phyloP scores from a whole-genome alignment of 37 sponge, comb jelly and placozoan genomes.

The Bolinopsis microptera region DNA sequence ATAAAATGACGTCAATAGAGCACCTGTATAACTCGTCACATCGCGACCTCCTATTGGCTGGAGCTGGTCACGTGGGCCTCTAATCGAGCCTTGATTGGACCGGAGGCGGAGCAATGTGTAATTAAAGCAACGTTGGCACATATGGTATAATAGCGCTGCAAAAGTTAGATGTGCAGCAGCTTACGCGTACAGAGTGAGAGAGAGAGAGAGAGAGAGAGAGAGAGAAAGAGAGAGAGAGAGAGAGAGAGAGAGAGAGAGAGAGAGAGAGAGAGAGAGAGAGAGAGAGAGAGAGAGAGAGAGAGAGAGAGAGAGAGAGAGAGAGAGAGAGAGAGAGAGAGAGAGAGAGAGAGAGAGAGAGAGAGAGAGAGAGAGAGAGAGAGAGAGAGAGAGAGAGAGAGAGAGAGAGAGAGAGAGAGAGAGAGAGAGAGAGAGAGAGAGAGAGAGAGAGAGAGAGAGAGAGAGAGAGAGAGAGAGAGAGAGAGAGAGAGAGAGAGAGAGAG shows the following conservation, averaged over 20 bases:
- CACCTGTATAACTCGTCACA: slow-evolving; percentile 12
- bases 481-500: not conserved
- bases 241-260: not conserved
- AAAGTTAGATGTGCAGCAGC: not conserved
- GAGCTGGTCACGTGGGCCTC: not conserved
- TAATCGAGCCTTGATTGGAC: not conserved
- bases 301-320: not conserved
- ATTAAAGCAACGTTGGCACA: slow-evolving; percentile 29
- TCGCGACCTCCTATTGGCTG: not conserved
- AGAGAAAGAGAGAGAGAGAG: not conserved
- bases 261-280: not conserved
- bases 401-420: not conserved
- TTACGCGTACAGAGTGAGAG: not conserved
- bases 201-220: not conserved
- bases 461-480: not conserved
- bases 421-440: not conserved
- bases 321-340: not conserved
- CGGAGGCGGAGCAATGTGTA: slow-evolving; percentile 38
- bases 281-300: not conserved
- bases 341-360: not conserved
- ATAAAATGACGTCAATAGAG: slow-evolving; percentile 38
- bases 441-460: not conserved
- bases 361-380: not conserved
- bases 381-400: not conserved
- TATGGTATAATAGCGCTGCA: slow-evolving; percentile 19